Conservation (phyloP, 2,888 invertebrate species). For the Pachymerium ferrugineum region DNA sequence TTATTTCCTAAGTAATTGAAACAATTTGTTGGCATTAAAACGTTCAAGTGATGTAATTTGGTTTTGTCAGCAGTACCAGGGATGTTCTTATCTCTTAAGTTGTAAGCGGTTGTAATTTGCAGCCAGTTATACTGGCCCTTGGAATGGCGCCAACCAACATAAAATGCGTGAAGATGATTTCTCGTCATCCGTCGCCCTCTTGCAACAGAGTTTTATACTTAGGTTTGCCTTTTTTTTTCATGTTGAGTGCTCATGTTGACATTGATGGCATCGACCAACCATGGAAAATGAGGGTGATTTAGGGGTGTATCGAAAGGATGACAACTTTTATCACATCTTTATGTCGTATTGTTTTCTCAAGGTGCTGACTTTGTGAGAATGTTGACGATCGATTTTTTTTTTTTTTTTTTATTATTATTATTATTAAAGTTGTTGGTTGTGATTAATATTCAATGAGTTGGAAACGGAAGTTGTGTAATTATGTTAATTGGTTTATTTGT, state of each 20-base stretch:
- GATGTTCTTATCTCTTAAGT: neutral
- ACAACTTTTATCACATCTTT: neutral
- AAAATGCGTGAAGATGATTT: slow-evolving; percentile 16
- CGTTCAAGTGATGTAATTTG: neutral
- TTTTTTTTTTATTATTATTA: neutral
- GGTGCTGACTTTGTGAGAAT: neutral
- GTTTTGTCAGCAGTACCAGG: slow-evolving; percentile 7
- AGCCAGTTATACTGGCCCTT: slow-evolving; percentile 17
- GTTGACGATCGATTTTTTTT: neutral
- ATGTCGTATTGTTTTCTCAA: neutral
- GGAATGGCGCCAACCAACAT: neutral
- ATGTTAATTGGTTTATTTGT: too few species aligned
- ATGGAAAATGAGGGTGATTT: neutral
- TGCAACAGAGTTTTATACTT: neutral
- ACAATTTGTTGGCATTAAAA: slow-evolving; percentile 11
- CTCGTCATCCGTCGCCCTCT: neutral
- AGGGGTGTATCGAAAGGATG: neutral
- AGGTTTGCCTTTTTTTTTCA: neutral
- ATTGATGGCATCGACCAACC: neutral
- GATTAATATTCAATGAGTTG: too few species aligned
- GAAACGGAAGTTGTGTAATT: too few species aligned
- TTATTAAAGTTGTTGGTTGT: too few species aligned
- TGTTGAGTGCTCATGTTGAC: neutral
- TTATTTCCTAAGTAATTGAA: neutral
- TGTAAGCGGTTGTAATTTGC: slow-evolving; percentile 4